These are phyloP conservation scores for Platichthys stellatus DNA, from an alignment of 2,113 vertebrate genomes.

Conservation along the genomic window DNA sequence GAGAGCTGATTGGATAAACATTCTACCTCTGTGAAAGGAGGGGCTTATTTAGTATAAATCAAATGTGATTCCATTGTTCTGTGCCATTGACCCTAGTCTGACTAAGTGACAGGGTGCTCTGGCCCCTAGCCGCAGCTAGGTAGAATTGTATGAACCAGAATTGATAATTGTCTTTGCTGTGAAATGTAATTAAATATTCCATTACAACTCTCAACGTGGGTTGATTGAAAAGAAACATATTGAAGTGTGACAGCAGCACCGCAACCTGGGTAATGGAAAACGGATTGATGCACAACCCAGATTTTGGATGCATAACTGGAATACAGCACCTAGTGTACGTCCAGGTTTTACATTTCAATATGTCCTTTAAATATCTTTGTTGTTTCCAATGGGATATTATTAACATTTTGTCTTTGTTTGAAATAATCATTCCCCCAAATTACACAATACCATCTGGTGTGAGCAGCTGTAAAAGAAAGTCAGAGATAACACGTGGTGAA, in stretches of 20 bases:
- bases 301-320: conserved; percentile 2
- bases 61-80: no score
- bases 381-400: neutral
- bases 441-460: neutral
- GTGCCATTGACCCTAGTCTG: no score
- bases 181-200: no score
- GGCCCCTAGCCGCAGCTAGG: no score
- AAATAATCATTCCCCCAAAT: conserved; percentile 8
- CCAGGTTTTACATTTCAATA: neutral
- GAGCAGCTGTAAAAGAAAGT: neutral
- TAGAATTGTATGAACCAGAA: no score
- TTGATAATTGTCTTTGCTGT: no score
- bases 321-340: neutral
- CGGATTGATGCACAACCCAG: neutral
- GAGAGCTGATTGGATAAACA: no score
- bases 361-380: no score
- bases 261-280: neutral
- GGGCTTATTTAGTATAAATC: no score
- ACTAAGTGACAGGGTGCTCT: no score
- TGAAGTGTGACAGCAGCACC: neutral
- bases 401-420: conserved; percentile 18
- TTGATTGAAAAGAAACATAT: conserved; percentile 18
- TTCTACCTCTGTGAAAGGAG: no score
- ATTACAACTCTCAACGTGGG: neutral
- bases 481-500: neutral